Percentiles rank a stretch among this genome's conserved stretches.
These are phyloP conservation scores for Ips nitidus DNA, from an alignment of 1,140 invertebrate species.

Conservation along the genomic window DNA sequence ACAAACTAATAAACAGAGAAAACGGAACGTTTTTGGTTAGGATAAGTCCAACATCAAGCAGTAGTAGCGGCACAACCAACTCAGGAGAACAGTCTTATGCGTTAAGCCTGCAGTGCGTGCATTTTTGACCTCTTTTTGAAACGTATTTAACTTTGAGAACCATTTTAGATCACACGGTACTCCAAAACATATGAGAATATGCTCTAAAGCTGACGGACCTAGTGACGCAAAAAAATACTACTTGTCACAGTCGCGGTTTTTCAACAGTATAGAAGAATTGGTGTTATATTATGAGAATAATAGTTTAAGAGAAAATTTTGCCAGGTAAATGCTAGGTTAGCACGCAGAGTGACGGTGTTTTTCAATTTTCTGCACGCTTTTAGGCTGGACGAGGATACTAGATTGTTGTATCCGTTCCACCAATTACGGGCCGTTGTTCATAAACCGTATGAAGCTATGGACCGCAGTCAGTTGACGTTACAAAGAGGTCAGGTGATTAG, in stretches of 20 bases:
- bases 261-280: constrained; percentile 85
- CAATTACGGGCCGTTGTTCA: constrained; percentile 73
- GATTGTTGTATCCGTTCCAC: constrained; percentile 73
- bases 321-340: constrained; percentile 58
- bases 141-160: constrained; percentile 3
- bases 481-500: constrained; percentile 73
- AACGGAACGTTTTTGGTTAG: constrained; percentile 89
- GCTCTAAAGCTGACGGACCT: constrained; percentile 55
- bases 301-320: constrained; percentile 88
- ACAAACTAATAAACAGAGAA: constrained; percentile 72
- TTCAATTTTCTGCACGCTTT: neutral
- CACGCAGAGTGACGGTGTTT: too few species aligned
- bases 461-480: constrained; percentile 76
- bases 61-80: constrained; percentile 46
- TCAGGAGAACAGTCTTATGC: constrained; percentile 61
- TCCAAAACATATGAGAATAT: constrained; percentile 92
- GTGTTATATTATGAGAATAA: constrained; percentile 88
- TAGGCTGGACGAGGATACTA: constrained; percentile 59
- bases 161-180: constrained; percentile 71
- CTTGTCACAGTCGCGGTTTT: constrained; percentile 86
- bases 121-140: constrained; percentile 1
- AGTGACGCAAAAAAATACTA: constrained; percentile 64
- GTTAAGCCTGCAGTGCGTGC: constrained; percentile 83
- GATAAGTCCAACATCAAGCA: constrained; percentile 62
- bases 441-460: constrained; percentile 72